phyloP scores from a whole-genome alignment of 2,797 vertebrate species.

The Crocodylus rhombifer region DNA sequence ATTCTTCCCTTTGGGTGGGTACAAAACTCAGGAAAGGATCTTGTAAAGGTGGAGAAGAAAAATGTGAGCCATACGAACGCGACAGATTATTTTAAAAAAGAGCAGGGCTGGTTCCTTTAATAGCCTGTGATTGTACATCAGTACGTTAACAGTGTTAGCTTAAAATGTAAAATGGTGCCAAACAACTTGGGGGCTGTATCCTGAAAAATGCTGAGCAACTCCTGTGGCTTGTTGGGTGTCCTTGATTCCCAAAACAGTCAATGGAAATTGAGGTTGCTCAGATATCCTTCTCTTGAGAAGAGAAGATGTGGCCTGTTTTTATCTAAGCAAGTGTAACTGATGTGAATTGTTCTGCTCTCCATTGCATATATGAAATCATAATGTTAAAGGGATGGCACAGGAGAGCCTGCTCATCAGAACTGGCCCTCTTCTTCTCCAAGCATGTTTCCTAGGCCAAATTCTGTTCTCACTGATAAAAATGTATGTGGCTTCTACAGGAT shows the following conservation, averaged over 20 bases:
- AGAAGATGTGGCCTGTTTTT: background rate
- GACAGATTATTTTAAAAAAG: background rate
- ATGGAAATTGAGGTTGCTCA: background rate
- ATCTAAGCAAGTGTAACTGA: background rate
- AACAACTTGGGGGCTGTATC: background rate
- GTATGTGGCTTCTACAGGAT: background rate
- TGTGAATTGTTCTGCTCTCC: background rate
- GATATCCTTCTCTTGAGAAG: background rate
- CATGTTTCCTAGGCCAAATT: background rate
- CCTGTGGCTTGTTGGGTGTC: background rate
- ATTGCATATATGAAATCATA: background rate
- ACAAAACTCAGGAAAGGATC: background rate
- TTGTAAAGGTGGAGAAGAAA: background rate
- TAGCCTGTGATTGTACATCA: background rate
- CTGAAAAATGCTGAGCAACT: background rate
- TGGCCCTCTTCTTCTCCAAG: background rate
- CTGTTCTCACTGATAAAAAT: background rate
- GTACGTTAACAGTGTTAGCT: background rate
- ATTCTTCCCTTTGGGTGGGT: background rate
- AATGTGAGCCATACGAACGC: accelerated
- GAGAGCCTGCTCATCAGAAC: background rate
- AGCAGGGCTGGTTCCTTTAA: accelerated
- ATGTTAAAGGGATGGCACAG: background rate
- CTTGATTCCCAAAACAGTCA: background rate
- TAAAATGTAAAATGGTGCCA: background rate